Base-by-base conservation (phyloP, 2,113 vertebrate species). In the Ammodytes dubius region DNA sequence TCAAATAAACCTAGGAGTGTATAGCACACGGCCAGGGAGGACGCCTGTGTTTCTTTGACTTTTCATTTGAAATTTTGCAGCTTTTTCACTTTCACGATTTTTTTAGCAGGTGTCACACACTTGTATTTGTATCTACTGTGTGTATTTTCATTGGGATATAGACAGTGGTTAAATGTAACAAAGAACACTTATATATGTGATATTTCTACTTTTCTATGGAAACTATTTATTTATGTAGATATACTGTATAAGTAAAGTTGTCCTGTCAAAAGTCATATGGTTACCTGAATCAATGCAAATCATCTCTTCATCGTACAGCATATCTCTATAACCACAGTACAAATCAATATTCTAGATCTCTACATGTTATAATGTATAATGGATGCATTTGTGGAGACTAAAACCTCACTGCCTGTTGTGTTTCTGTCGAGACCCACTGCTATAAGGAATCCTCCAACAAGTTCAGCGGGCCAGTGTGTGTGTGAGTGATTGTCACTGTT, bases 401-500 rank as follows among this genome's bases (percentile, higher is more conserved):
- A 50, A 14, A 57, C 47, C 8, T 5, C 49, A 2, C 40, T 19
- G 52, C 5, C 57, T 58, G 40, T n/a, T 75, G 57, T 78, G 64
- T 58, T 77, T 69, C 46, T 27, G n/a, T 27, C 49, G 37, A 52
- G 37, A 67, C 76, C 61, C 58, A 75, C 10, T 35, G 40, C 75
- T 50, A n/a, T 27, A 46, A 46, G 74, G 46, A 40, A 56, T 69
- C 69, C 42, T 74, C 60, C 52, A 69, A 70, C 71, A 61, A 72
- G 79, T 83, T 52, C 49, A 76, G 27, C 27, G 27, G 54, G 71
- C 52, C 42, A 40, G 56, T 54, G 71, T 68, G 66, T 88, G 84
- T 68, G 66, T 88, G 84, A 89, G 42, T 78, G 78, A 91, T 76
- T 27, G 83, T 86, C 68, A 84, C 61, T 57, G 84, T 91, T 86